phyloP scores from a whole-genome alignment of 1,140 invertebrate species.

The Cydia fagiglandana region DNA sequence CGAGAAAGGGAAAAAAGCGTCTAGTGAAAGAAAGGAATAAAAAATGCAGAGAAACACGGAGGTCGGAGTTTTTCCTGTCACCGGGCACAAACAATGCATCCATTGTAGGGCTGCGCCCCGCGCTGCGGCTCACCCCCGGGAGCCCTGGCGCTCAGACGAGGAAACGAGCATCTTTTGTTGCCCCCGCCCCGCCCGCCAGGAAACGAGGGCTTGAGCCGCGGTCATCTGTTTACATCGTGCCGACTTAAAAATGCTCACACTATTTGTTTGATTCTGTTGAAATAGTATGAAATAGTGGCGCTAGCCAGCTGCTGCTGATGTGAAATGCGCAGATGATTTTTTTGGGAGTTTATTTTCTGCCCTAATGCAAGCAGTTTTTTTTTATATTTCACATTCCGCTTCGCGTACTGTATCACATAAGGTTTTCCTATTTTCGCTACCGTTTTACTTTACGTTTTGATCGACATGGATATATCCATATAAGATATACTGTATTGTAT shows the following conservation, averaged over 20 bases:
- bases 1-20: conserved; percentile 58
- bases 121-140: conserved; percentile 35
- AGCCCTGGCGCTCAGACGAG: conserved; percentile 49
- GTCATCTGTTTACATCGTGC: conserved; percentile 75
- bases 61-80: conserved; percentile 79
- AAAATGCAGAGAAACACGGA: conserved; percentile 78
- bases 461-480: too few species aligned
- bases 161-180: conserved; percentile 79
- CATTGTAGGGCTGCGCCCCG: conserved; percentile 58
- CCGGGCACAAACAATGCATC: conserved; percentile 76
- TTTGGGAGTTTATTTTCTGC: too few species aligned
- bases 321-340: background rate
- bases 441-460: too few species aligned
- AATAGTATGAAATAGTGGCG: conserved; percentile 11
- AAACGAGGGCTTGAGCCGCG: conserved; percentile 70
- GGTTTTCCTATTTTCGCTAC: too few species aligned
- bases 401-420: too few species aligned
- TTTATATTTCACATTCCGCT: too few species aligned
- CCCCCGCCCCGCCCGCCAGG: conserved; percentile 56
- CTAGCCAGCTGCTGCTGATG: background rate
- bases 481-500: too few species aligned
- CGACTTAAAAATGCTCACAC: conserved; percentile 58
- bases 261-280: conserved; percentile 45
- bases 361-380: too few species aligned
- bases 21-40: conserved; percentile 69